Evolutionary conservation across 2,888 invertebrate species (phyloP).

Genomic region (Apodemia zela): DNA sequence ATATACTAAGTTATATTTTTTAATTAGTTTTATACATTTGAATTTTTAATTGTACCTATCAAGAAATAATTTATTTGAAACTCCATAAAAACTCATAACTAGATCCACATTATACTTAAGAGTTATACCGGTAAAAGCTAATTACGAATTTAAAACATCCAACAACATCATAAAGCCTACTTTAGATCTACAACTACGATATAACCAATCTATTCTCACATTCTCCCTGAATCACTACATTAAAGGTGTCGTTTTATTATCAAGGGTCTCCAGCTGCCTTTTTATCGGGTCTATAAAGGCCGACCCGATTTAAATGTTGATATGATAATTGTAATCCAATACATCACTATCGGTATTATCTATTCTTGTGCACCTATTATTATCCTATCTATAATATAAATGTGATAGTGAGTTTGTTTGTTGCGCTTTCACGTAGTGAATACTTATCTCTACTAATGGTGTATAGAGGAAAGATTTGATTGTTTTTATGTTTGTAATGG

Average conservation of each 20-base stretch:
- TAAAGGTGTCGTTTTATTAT: constrained; percentile 67
- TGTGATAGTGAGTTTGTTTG: neutral
- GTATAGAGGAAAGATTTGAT: too few species aligned
- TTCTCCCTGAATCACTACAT: constrained; percentile 57
- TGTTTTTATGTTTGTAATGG: too few species aligned
- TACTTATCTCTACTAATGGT: too few species aligned
- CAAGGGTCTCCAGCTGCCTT: constrained; percentile 56
- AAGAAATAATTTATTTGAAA: too few species aligned
- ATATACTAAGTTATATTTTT: too few species aligned
- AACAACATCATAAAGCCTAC: constrained; percentile 30
- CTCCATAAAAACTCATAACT: too few species aligned
- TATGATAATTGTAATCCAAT: constrained; percentile 73
- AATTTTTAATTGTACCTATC: too few species aligned
- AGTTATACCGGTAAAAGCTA: neutral
- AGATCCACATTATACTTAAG: too few species aligned
- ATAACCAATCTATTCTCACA: constrained; percentile 51
- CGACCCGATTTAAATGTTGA: constrained; percentile 57
- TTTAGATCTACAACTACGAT: constrained; percentile 53
- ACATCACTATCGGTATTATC: constrained; percentile 55
- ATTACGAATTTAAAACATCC: neutral
- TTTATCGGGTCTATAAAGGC: constrained; percentile 62
- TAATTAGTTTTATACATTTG: too few species aligned
- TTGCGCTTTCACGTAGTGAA: neutral
- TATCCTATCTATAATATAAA: neutral
- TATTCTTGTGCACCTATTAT: constrained; percentile 44